Conservation (phyloP, 2,113 vertebrate genomes). For the Oncorhynchus keta region DNA sequence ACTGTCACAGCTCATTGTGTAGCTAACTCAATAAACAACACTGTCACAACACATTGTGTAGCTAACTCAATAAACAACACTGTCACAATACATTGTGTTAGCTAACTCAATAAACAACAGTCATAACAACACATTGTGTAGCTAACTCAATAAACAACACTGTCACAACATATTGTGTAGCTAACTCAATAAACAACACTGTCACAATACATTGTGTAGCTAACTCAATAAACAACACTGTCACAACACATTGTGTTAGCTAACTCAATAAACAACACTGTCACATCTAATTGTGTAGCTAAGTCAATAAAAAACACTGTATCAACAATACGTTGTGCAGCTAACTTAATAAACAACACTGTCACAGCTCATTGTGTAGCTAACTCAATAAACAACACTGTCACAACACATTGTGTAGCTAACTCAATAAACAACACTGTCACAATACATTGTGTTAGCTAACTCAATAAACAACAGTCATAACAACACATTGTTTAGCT, state of each 20-base stretch:
- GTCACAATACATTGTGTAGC: too few relatives aligned
- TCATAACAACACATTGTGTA: constrained; percentile 23
- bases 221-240: too few relatives aligned
- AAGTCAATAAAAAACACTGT: too few relatives aligned
- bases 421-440: constrained; percentile 57
- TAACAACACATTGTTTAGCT: too few relatives aligned
- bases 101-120: constrained; percentile 42
- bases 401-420: constrained; percentile 36
- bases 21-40: constrained; percentile 53
- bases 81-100: not conserved
- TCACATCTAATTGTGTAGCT: too few relatives aligned
- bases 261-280: too few relatives aligned
- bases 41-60: constrained; percentile 41
- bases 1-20: constrained; percentile 31
- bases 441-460: constrained; percentile 29
- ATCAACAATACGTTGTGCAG: not conserved
- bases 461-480: too few relatives aligned
- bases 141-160: too few relatives aligned
- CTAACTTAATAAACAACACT: constrained; percentile 55
- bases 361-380: constrained; percentile 30
- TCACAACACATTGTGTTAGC: fast-evolving
- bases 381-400: constrained; percentile 57
- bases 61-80: constrained; percentile 45
- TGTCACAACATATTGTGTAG: too few relatives aligned
- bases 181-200: too few relatives aligned